Evolutionary conservation across 2,888 invertebrate species (phyloP).

Genomic region (Iphiclides podalirius): DNA sequence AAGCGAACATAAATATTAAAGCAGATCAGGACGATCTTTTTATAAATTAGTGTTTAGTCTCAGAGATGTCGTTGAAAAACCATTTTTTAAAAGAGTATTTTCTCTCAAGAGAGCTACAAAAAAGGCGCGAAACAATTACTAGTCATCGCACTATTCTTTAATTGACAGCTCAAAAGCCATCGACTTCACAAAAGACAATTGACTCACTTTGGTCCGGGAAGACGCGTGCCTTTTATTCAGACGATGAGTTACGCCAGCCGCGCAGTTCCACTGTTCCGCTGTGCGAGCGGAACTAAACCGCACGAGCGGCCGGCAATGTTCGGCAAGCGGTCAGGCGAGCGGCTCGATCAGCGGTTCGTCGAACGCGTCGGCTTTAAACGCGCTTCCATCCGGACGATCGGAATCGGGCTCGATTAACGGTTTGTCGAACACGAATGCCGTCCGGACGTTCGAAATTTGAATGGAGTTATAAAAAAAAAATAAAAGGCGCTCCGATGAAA

Average conservation of each 20-base stretch:
- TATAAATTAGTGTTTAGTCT: too few relatives aligned
- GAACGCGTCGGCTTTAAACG: background rate
- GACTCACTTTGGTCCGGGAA: background rate
- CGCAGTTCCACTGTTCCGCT: slow-evolving; percentile 1
- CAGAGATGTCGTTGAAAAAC: too few relatives aligned
- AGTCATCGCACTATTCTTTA: background rate
- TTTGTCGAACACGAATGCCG: background rate
- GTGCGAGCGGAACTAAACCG: slow-evolving; percentile 14
- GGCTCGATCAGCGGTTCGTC: background rate
- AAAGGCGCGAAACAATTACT: too few relatives aligned
- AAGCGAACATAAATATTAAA: too few relatives aligned
- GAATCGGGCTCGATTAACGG: background rate
- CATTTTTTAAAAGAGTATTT: too few relatives aligned
- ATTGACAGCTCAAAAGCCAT: background rate
- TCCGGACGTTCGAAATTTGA: slow-evolving; percentile 11
- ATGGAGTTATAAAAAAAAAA: too few relatives aligned
- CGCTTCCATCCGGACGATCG: too few relatives aligned
- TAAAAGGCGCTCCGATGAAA: slow-evolving; percentile 15
- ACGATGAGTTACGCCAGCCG: slow-evolving; percentile 8
- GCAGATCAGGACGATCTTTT: too few relatives aligned
- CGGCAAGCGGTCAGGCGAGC: background rate
- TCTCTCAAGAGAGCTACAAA: too few relatives aligned
- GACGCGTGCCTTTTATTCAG: background rate
- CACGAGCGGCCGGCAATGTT: too few relatives aligned
- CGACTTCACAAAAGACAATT: too few relatives aligned